A percentile compares a stretch with the other conserved stretches of the same genome.
Evolutionary conservation across 2,888 invertebrate genomes (phyloP).

Genomic region (Phorcus lineatus): DNA sequence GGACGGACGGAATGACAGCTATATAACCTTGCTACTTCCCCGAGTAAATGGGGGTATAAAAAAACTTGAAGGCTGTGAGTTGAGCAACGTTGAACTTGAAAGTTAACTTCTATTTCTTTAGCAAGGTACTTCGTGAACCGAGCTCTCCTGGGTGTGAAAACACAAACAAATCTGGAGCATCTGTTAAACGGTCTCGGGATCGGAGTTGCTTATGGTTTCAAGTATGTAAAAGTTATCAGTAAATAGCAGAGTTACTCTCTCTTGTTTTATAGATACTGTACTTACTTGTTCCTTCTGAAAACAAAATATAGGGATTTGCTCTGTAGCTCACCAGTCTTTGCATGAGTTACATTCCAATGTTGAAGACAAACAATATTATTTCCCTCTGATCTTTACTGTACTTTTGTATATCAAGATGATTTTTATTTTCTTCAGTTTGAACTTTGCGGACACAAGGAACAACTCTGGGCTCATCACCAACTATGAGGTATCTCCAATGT

Average conservation of each 20-base stretch:
- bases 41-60: too few species aligned
- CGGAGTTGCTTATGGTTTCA: slow-evolving; percentile 26
- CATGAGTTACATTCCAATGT: not conserved
- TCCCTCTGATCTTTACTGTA: too few species aligned
- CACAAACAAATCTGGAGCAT: slow-evolving; percentile 6
- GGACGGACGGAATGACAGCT: too few species aligned
- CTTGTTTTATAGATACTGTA: too few species aligned
- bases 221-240: not conserved
- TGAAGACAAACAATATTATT: too few species aligned
- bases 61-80: too few species aligned
- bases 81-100: too few species aligned
- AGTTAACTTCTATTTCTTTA: not conserved
- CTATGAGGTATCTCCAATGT: slow-evolving; percentile 23
- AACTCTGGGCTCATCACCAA: not conserved
- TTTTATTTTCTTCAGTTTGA: not conserved
- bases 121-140: slow-evolving; percentile 22
- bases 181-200: not conserved
- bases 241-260: not conserved
- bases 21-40: too few species aligned
- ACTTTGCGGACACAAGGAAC: slow-evolving; percentile 17
- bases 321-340: not conserved
- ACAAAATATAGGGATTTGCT: not conserved
- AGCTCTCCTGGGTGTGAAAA: not conserved
- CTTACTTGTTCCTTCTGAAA: too few species aligned
- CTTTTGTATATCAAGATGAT: too few species aligned